Evolutionary conservation across 35 echinoderm and acorn worm species (phyloP).

Genomic region (Apostichopus parvimensis): DNA sequence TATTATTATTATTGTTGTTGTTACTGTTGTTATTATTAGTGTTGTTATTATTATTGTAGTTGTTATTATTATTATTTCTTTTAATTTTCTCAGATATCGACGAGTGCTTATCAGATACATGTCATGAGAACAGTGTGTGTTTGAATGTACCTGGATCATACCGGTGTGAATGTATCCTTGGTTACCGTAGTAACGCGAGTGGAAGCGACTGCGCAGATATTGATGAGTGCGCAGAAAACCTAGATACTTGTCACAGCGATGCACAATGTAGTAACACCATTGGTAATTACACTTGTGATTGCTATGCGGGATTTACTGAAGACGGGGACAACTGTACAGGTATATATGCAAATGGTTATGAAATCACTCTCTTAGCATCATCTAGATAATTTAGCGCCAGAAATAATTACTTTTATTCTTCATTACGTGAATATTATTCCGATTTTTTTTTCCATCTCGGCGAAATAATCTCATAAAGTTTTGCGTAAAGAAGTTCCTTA

Average conservation of each 20-base stretch:
- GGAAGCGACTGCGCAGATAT: slow-evolving; percentile 17
- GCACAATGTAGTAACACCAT: background rate
- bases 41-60: no score
- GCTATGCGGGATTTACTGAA: background rate
- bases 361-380: no score
- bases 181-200: background rate
- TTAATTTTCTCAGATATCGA: no score
- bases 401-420: no score
- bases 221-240: slow-evolving; percentile 47
- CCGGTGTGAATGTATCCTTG: background rate
- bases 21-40: no score
- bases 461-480: no score
- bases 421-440: no score
- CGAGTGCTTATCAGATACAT: background rate
- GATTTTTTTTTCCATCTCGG: no score
- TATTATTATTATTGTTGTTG: no score
- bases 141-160: background rate
- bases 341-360: background rate
- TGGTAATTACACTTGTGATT: background rate
- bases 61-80: no score
- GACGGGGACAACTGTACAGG: slow-evolving; percentile 9
- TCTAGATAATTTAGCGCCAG: no score
- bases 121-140: background rate
- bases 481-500: no score
- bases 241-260: slow-evolving; percentile 10